Conservation (phyloP, 2,888 invertebrate genomes). For the Ephialtes manifestator region DNA sequence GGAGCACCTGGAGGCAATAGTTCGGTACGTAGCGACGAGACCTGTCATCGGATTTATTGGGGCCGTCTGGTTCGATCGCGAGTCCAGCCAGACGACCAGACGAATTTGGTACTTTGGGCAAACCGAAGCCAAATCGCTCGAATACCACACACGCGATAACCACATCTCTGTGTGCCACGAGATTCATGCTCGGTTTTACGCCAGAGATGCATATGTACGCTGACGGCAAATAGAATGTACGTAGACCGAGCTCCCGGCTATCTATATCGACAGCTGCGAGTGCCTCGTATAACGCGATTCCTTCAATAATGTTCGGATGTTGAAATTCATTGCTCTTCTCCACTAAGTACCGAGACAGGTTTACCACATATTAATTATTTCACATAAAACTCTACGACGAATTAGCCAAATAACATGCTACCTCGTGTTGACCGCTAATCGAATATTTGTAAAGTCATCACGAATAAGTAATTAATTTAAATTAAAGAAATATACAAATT, state of each 20-base stretch:
- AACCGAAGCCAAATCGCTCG: constrained; percentile 57
- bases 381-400: constrained; percentile 12
- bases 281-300: constrained; percentile 31
- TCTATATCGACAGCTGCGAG: constrained; percentile 10
- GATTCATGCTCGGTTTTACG: constrained; percentile 49
- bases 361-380: constrained; percentile 38
- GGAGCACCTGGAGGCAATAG: constrained; percentile 82
- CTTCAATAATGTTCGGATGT: constrained; percentile 51
- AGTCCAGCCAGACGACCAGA: constrained; percentile 71
- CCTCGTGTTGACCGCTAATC: neutral
- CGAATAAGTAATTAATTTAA: neutral
- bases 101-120: constrained; percentile 67
- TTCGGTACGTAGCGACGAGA: constrained; percentile 74
- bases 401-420: neutral
- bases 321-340: constrained; percentile 52
- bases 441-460: neutral
- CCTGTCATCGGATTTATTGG: constrained; percentile 81
- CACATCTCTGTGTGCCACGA: constrained; percentile 42
- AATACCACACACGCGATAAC: constrained; percentile 52
- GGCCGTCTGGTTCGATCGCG: constrained; percentile 69
- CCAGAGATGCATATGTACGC: constrained; percentile 42
- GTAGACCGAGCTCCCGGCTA: neutral
- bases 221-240: constrained; percentile 48
- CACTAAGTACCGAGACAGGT: constrained; percentile 49
- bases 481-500: no score